A percentile compares a stretch with the other conserved stretches of the same genome.
Evolutionary conservation across 2,888 invertebrate species (phyloP).

Genomic region (Sarcophaga carnaria): DNA sequence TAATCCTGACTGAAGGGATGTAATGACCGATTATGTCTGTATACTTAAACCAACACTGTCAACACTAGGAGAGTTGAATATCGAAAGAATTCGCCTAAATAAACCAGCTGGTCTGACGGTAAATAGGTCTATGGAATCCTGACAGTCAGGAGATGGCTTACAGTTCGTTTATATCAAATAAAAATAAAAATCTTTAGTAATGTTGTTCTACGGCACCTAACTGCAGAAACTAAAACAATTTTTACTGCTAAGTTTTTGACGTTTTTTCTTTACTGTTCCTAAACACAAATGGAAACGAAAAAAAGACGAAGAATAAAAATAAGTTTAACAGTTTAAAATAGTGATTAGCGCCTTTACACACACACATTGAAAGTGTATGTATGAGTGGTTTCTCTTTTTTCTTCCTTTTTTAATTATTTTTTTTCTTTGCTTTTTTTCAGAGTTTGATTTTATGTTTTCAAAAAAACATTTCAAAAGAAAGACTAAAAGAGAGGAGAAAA

Average conservation of each 20-base stretch:
- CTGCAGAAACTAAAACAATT: constrained; percentile 15
- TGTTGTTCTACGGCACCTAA: neutral
- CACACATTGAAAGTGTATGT: constrained; percentile 18
- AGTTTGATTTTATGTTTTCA: neutral
- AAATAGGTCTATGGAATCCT: neutral
- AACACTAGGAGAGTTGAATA: too few species aligned
- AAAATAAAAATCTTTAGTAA: neutral
- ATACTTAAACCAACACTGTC: too few species aligned
- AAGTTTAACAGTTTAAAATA: constrained; percentile 55
- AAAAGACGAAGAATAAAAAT: constrained; percentile 24
- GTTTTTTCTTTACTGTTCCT: constrained; percentile 5
- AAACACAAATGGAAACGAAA: neutral
- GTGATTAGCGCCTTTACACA: constrained; percentile 73
- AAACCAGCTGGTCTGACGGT: too few species aligned
- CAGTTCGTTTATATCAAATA: too few species aligned
- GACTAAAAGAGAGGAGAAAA: neutral
- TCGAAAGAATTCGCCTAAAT: too few species aligned
- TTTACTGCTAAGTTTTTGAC: neutral
- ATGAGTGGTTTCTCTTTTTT: constrained; percentile 43
- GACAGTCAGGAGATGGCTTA: too few species aligned
- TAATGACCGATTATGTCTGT: too few species aligned
- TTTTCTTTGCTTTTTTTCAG: constrained; percentile 7
- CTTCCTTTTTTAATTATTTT: constrained; percentile 20
- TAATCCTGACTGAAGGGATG: too few species aligned
- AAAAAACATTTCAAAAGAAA: too few species aligned